Base-by-base conservation (phyloP, 2,113 vertebrate genomes). In the Ploceus nigricollis region DNA sequence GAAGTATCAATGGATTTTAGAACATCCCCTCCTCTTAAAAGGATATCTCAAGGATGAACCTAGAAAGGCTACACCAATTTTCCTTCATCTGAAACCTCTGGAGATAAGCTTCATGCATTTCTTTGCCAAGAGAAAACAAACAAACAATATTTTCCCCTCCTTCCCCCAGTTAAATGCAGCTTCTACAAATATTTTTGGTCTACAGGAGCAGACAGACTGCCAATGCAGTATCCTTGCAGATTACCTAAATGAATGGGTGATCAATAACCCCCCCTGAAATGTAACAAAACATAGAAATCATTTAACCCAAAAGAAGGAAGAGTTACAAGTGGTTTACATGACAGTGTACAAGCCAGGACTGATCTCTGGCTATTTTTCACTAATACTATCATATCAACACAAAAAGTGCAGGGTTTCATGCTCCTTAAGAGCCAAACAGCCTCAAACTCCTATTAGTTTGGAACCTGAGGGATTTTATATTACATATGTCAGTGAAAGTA, bases 181-280 rank as follows among this genome's bases (percentile, higher is more conserved):
- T 84, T 86, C 44, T 54, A 80, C 22, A 81, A 66, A 31, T 45
- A 87, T 23, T 87, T 95, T 85, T 87, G 39, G 48, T 71, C 51
- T 37, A 69, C 23, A 82, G 14, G 18, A 91, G 9, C 65, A 83
- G 92, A 84, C 8, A 87, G 28, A 87, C 13, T 86, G 61, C 31
- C 39, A 69, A 44, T 15, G 24, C 40, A 65, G 30, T 20, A 86
- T 25, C 35, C 57, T 68, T 24, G 16, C 75, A 82, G 47, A 87
- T 47, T 21, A 85, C 12, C 42, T 23, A 87, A 33, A 31, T 33
- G 44, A 82, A 84, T 12, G 3, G 16, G n/a, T 71, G 44, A 79
- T 47, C 4, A 80, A 39, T 5, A 9, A 54, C 4, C 31, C 0
- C 15, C 2, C 6, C 4, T 8, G 37, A 40, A 75, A 39, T 19